These are phyloP conservation scores for Kuschelorhynchus macadamiae DNA, from an alignment of 2,888 invertebrate species.

Conservation along the genomic window DNA sequence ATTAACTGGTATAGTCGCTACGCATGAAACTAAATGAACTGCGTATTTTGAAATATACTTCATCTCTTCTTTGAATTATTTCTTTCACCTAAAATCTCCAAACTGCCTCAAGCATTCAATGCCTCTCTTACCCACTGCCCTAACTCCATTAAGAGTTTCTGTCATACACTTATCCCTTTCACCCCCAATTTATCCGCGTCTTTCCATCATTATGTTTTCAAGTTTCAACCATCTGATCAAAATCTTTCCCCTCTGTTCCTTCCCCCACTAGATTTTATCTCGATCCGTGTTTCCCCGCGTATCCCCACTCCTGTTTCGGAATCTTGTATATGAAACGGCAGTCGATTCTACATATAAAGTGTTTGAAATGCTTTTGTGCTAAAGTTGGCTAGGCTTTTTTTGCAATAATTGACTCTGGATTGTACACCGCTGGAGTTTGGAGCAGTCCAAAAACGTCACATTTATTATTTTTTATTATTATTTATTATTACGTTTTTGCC, in stretches of 20 bases:
- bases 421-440: no score
- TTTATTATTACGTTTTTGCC: no score
- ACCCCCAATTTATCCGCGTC: slow-evolving; percentile 38
- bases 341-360: slow-evolving; percentile 24
- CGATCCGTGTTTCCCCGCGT: slow-evolving; percentile 6
- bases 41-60: no score
- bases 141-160: slow-evolving; percentile 17
- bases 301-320: slow-evolving; percentile 18
- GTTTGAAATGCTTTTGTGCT: slow-evolving; percentile 7
- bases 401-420: no score
- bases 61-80: no score
- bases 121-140: slow-evolving; percentile 27
- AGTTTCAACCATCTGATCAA: slow-evolving; percentile 46
- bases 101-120: neutral
- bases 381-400: neutral
- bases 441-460: no score
- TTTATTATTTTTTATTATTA: no score
- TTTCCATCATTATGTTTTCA: slow-evolving; percentile 41
- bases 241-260: slow-evolving; percentile 23
- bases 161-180: slow-evolving; percentile 38
- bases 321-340: slow-evolving; percentile 19
- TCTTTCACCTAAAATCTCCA: no score
- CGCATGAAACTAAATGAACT: no score
- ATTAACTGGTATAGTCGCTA: no score
- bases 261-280: slow-evolving; percentile 21